Percentiles rank a stretch among this genome's conserved stretches.
Conservation (phyloP, 2,113 vertebrate genomes). For the Ceratotherium simum region DNA sequence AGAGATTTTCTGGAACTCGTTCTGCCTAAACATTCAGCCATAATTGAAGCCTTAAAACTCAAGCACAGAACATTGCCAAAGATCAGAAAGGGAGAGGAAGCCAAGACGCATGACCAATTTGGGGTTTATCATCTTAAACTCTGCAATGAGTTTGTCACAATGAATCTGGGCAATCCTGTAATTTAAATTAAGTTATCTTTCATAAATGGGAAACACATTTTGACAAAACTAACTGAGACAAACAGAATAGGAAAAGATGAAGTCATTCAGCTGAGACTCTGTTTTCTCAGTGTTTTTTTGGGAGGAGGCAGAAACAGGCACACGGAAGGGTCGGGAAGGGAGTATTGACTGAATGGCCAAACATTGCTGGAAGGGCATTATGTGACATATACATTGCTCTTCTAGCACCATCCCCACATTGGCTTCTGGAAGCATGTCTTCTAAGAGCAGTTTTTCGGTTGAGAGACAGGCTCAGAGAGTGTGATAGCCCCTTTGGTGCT, state of each 20-base stretch:
- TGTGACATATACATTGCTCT: background rate
- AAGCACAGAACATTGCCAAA: background rate
- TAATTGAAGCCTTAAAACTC: background rate
- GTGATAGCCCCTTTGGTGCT: accelerated
- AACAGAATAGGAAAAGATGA: background rate
- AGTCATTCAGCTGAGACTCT: background rate
- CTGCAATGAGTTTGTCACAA: background rate
- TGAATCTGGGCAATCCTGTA: background rate
- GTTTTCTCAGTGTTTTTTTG: background rate
- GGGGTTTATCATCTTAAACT: background rate
- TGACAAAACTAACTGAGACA: background rate
- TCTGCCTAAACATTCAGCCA: background rate
- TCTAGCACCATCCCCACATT: background rate
- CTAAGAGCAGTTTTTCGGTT: background rate
- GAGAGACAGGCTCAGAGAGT: background rate
- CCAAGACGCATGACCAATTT: background rate
- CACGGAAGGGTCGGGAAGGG: background rate
- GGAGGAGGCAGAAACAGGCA: background rate
- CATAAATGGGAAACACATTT: background rate
- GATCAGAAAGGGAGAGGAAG: background rate
- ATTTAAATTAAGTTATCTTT: constrained; percentile 5
- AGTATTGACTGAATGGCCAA: accelerated
- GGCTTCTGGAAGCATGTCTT: background rate
- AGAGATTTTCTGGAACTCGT: background rate
- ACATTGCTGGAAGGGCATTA: accelerated